Conservation (phyloP, 2,797 vertebrate genomes). For the Lycodopsis pacificus region DNA sequence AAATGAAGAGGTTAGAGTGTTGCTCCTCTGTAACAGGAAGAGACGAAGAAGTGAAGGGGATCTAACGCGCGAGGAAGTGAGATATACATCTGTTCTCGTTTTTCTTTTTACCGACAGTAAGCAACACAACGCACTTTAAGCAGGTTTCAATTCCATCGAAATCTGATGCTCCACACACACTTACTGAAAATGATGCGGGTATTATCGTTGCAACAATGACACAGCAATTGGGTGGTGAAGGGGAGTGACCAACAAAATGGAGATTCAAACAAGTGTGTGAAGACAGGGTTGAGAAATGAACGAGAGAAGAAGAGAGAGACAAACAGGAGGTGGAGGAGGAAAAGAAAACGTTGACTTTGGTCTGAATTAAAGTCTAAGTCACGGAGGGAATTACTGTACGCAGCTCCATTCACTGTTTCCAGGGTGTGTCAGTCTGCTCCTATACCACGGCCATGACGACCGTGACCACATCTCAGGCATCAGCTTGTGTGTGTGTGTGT, state of each 20-base stretch:
- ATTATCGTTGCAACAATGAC: constrained; percentile 25
- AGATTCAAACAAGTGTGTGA: neutral
- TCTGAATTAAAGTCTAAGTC: constrained; percentile 19
- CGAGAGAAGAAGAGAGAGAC: neutral
- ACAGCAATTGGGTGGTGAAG: neutral
- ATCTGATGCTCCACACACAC: neutral
- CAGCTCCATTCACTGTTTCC: constrained; percentile 59
- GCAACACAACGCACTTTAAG: neutral
- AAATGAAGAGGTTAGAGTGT: neutral
- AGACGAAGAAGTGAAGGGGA: constrained; percentile 18
- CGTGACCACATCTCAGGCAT: constrained; percentile 5
- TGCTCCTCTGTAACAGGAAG: constrained; percentile 45
- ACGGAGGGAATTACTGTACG: constrained; percentile 8
- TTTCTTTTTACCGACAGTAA: constrained; percentile 2
- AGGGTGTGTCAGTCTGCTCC: constrained; percentile 61
- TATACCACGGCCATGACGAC: neutral
- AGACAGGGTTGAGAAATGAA: neutral
- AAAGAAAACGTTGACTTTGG: neutral
- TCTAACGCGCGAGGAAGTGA: constrained; percentile 57
- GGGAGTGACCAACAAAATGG: neutral
- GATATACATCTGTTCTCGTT: constrained; percentile 55
- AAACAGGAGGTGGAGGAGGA: neutral
- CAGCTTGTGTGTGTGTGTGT: constrained; percentile 17
- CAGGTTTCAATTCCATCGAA: constrained; percentile 8
- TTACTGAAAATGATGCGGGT: constrained; percentile 2